Base-by-base conservation (phyloP, 2,113 vertebrate species). In the Hyperopisus bebe region DNA sequence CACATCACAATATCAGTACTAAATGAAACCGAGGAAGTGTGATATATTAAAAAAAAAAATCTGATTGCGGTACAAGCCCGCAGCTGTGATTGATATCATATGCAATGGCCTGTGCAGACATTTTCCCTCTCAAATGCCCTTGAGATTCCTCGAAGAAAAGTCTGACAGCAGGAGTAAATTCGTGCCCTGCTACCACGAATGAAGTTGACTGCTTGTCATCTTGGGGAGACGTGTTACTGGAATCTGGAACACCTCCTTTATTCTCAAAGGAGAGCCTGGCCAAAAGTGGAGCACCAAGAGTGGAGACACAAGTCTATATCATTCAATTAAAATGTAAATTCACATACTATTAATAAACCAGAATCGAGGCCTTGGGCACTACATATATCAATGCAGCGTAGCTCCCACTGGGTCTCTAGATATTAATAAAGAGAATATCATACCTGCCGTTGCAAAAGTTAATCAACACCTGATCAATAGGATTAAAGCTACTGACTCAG, bases 281-380 rank as follows among this genome's bases (percentile, higher is more conserved):
- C 13, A 44, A 46, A 88, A 31, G 51, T 88, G 55, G 55, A 91
- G 91, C 92, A 90, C 90, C 91, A 1, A 42, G 15, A 62, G 31
- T 2, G 90, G 80, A 91, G 93, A 85, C 85, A 92, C 92, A 91
- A 91, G 88, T 90, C 90, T 83, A 92, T 89, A 88, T 90, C 90
- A 92, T 94, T 93, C 93, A 94, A 94, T 95, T 94, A 94, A 95
- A 95, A 95, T 94, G 91, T 92, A 96, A 95, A 94, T 94, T 90
- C 90, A 90, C 88, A 47, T 58, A 88, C 88, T 88, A 90, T 90
- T 77, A 90, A 35, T 88, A 74, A 89, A 88, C 19, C 55, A 87
- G 93, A 90, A 90, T 92, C 90, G 90, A 89, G 89, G 13, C 50
- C 88, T 86, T 89, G 90, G 88, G 90, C 91, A 92, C 89, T 89